These are phyloP conservation scores for Chromis chromis DNA, from an alignment of 2,797 vertebrate species.

Conservation along the genomic window DNA sequence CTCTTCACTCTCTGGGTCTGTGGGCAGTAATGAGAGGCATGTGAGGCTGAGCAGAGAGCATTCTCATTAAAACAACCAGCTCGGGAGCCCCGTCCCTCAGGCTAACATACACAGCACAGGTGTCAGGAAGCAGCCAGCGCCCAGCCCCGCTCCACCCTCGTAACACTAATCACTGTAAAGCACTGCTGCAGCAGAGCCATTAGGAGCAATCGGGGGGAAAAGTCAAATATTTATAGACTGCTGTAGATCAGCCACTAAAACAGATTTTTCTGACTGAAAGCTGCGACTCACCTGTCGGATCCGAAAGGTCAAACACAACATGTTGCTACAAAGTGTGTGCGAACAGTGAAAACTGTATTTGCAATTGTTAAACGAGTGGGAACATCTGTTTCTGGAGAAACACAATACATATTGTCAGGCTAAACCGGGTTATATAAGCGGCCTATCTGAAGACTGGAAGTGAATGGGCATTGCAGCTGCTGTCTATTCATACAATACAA, in stretches of 20 bases:
- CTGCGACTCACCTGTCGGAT: slow-evolving; percentile 13
- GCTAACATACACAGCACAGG: slow-evolving; percentile 57
- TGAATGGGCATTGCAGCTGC: slow-evolving; percentile 58
- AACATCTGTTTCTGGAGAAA: slow-evolving; percentile 52
- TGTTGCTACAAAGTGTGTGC: not conserved
- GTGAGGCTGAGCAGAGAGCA: slow-evolving; percentile 51
- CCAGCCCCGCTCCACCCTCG: not conserved
- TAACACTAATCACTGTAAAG: not conserved
- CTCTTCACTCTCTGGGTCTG: slow-evolving; percentile 39
- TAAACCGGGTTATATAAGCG: slow-evolving; percentile 44
- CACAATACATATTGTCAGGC: slow-evolving; percentile 48
- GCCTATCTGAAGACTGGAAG: slow-evolving; percentile 34
- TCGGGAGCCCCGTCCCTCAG: slow-evolving; percentile 41
- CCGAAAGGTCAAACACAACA: slow-evolving; percentile 15
- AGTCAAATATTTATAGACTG: slow-evolving; percentile 26
- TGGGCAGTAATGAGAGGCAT: slow-evolving; percentile 66
- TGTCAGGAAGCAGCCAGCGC: slow-evolving; percentile 42
- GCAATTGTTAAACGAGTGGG: slow-evolving; percentile 16
- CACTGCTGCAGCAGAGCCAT: slow-evolving; percentile 20
- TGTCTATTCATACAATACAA: slow-evolving; percentile 55
- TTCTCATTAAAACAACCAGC: slow-evolving; percentile 60
- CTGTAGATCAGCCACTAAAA: not conserved
- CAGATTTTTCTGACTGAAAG: not conserved
- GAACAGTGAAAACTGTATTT: slow-evolving; percentile 25
- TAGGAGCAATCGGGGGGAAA: not conserved